Evolutionary conservation across 2,888 invertebrate species (phyloP), one percentile per base, ranked within the genome.

Genomic region (Sacculina carcini): DNA sequence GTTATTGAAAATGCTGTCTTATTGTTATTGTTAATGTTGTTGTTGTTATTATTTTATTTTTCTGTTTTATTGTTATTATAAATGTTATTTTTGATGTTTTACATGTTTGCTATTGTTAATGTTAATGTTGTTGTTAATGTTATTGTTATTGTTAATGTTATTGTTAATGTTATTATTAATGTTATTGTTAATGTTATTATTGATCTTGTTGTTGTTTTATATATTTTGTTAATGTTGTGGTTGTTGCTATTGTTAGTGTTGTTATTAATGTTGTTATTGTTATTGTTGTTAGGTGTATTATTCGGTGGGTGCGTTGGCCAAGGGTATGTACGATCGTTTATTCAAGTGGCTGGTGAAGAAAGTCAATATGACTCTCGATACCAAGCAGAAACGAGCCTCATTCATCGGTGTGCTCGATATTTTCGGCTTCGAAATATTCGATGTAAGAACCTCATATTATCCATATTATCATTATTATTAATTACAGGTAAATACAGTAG

Each of bases 371-470:
- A 72, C 71, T 28, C 63, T 72, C 52, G 69, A 69, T 59, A 69
- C 68, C 52, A 66, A 68, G 54, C 66, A 65, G 56, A 69, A 70
- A 59, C 62, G 69, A 54, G 67, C 67, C 55, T 64, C 65, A 60
- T 73, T 70, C 63, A 72, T 73, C 58, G 69, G 72, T 64, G 72
- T 72, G 51, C 62, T 72, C 60, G 72, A 72, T 64, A 72, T 72
- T 61, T 72, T 72, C 57, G 72, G 72, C 57, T 72, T 72, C 62
- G 72, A 72, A 62, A 72, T 72, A 61, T 72, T 72, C 62, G 72
- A 68, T 67, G 53, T 53, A 26, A 49, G 51, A 36, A n/a, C 38
- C 38, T 1, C 38, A 16, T 16, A 6, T 38, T n/a, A 6, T 19
- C 10, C 14, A 10, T 9, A 38, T 6, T 21, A 4, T 38, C 38